Conservation (phyloP, 2,113 vertebrate genomes). For the Tautogolabrus adspersus region DNA sequence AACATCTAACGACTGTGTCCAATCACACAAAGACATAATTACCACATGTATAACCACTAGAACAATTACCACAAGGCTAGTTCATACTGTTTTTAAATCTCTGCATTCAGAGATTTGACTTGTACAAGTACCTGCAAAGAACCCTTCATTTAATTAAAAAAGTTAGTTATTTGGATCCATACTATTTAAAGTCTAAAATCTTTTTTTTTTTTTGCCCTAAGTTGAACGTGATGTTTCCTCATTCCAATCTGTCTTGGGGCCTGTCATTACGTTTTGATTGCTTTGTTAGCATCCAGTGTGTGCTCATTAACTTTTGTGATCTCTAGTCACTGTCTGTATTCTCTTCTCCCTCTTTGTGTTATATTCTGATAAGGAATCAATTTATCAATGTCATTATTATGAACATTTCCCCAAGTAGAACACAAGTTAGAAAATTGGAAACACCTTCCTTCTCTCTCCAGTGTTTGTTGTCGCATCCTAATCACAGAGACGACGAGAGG, state of each 20-base stretch:
- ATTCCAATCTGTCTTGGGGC: conserved; percentile 15
- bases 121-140: too few relatives aligned
- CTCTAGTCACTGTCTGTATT: conserved; percentile 28
- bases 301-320: conserved; percentile 56
- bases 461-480: neutral
- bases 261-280: conserved; percentile 28
- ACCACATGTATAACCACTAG: neutral
- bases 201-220: too few relatives aligned
- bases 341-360: conserved; percentile 20
- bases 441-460: conserved; percentile 2
- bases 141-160: too few relatives aligned
- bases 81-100: too few relatives aligned
- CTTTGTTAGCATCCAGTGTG: conserved; percentile 23
- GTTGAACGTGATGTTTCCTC: neutral
- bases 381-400: conserved; percentile 34
- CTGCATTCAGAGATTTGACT: too few relatives aligned
- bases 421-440: conserved; percentile 8
- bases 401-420: conserved; percentile 13
- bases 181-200: too few relatives aligned
- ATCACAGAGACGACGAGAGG: neutral
- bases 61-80: neutral
- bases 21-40: neutral
- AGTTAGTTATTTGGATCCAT: too few relatives aligned
- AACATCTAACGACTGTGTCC: neutral
- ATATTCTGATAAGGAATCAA: conserved; percentile 38